Conservation (phyloP, 2,888 invertebrate species). For the Ganaspis brasiliensis region DNA sequence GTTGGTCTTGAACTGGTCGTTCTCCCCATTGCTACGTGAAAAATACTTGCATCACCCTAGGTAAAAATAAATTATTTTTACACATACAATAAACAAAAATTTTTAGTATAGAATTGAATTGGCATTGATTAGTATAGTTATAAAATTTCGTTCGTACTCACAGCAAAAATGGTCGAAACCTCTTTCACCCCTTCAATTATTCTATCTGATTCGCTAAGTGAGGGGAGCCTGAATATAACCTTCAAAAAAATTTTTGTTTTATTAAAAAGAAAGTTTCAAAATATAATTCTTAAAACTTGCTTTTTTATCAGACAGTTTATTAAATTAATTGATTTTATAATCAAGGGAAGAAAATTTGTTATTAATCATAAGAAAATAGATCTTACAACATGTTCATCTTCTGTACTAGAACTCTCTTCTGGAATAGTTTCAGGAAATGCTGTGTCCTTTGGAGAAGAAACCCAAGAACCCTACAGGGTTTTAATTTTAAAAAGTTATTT, state of each 20-base stretch:
- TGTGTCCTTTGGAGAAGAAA: conserved; percentile 93
- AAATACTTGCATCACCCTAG: conserved; percentile 89
- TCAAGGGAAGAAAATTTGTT: too few relatives aligned
- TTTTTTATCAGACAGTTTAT: too few relatives aligned
- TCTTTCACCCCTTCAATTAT: conserved; percentile 85
- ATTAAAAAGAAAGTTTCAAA: not conserved
- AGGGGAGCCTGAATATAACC: conserved; percentile 92
- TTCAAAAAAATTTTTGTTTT: conserved; percentile 69
- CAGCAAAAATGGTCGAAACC: conserved; percentile 91
- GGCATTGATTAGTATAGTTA: too few relatives aligned
- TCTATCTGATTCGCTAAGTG: conserved; percentile 84
- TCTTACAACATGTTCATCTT: conserved; percentile 93
- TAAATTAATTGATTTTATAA: too few relatives aligned
- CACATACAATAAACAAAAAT: too few relatives aligned
- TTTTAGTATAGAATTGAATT: too few relatives aligned
- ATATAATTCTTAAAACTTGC: too few relatives aligned
- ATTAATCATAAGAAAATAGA: not conserved
- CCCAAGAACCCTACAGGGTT: conserved; percentile 85
- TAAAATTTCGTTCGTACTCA: too few relatives aligned
- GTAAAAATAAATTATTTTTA: not conserved
- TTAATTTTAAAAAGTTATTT: conserved; percentile 16
- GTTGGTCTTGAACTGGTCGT: conserved; percentile 80
- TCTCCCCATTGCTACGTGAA: conserved; percentile 84
- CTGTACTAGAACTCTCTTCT: conserved; percentile 95
- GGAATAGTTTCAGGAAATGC: conserved; percentile 96